A percentile compares a stretch with the other conserved stretches of the same genome.
Conservation (phyloP, 2,888 invertebrate genomes). For the Gasteruption jaculator region DNA sequence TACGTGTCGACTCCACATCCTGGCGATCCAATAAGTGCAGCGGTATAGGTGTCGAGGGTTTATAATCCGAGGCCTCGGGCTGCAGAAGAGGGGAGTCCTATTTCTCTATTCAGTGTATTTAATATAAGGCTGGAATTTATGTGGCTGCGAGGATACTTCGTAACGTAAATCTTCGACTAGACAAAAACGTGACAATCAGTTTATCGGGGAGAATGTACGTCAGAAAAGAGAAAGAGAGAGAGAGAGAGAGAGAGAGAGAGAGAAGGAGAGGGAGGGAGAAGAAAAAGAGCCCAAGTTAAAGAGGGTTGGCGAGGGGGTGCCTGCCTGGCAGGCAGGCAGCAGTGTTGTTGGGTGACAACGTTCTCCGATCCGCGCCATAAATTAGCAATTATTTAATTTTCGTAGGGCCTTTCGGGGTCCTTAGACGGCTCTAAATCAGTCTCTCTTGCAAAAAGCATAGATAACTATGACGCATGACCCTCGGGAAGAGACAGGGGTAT, state of each 20-base stretch:
- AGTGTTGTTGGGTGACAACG: constrained; percentile 25
- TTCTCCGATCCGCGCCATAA: constrained; percentile 50
- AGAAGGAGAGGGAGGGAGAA: constrained; percentile 5
- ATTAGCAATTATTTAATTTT: constrained; percentile 54
- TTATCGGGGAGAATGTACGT: background rate
- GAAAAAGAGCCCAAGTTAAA: constrained; percentile 8
- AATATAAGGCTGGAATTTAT: no score
- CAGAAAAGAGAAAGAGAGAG: background rate
- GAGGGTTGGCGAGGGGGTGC: constrained; percentile 21
- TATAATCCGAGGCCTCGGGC: no score
- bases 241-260: constrained; percentile 12
- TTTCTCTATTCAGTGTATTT: no score
- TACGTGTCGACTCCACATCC: no score
- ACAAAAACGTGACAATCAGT: background rate
- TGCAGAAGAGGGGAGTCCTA: no score
- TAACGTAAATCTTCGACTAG: background rate
- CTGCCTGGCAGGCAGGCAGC: constrained; percentile 18
- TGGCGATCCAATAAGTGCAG: no score
- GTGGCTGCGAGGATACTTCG: background rate
- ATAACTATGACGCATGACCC: constrained; percentile 52
- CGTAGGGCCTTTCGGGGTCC: constrained; percentile 51
- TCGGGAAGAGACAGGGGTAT: constrained; percentile 46
- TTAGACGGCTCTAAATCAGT: constrained; percentile 53
- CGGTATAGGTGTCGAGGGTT: no score
- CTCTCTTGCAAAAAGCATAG: constrained; percentile 52